Percentiles rank a stretch among this genome's conserved stretches.
Evolutionary conservation across 2,113 vertebrate genomes (phyloP).

Genomic region (Oostethus manadensis): DNA sequence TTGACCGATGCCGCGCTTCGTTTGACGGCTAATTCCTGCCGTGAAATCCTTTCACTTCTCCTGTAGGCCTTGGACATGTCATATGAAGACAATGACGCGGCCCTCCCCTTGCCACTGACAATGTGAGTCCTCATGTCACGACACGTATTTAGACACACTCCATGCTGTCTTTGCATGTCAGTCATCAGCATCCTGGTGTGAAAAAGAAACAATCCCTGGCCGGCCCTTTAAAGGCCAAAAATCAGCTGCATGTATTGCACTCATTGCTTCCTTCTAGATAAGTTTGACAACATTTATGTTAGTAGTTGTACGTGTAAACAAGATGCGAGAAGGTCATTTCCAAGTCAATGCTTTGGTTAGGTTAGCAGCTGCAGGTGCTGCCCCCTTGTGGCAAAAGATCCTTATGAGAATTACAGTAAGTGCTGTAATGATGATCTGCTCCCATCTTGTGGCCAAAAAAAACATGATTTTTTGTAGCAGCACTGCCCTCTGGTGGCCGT

Average conservation of each 20-base stretch:
- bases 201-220: no score
- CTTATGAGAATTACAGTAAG: no score
- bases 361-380: no score
- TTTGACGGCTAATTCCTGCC: neutral
- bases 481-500: constrained; percentile 44
- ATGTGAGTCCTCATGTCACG: constrained; percentile 55
- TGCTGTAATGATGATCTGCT: neutral
- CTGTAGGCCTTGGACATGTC: constrained; percentile 68
- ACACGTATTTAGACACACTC: neutral
- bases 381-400: no score
- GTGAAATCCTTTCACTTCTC: constrained; percentile 4
- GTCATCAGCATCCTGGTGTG: neutral
- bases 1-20: neutral
- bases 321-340: no score
- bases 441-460: neutral
- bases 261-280: no score
- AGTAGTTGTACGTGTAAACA: no score
- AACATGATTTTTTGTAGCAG: neutral
- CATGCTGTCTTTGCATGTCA: neutral
- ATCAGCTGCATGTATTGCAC: no score
- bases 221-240: no score
- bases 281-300: no score
- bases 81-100: constrained; percentile 58
- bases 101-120: constrained; percentile 55
- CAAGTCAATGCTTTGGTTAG: no score